Evolutionary conservation across 2,797 vertebrate genomes (phyloP), one percentile per base, ranked within the genome.

Genomic region (Anguilla anguilla): DNA sequence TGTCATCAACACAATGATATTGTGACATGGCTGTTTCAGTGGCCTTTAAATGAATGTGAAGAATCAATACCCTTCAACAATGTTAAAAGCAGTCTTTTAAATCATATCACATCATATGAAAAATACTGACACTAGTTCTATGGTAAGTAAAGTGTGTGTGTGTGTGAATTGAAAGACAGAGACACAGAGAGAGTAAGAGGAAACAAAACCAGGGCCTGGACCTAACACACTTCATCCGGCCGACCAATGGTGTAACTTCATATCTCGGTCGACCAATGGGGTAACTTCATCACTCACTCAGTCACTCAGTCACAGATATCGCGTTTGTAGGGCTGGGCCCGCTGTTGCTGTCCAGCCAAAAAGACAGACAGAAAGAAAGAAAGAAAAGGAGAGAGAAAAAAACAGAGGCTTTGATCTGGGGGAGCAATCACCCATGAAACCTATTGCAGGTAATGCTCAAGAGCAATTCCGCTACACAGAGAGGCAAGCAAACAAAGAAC

Each of bases 361-460:
- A 53, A 59, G 3, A 59, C 3, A 59, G 57, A 59, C 3, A 28
- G 25, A 67, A 11, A 67, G 61, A 67, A n/a, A 67, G 61, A 67
- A 9, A 67, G 22, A 67, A 5, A 67, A 7, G 9, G 25, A 67
- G 5, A 67, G n/a, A 28, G 25, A 86, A 79, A 88, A 43, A 87
- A 86, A 77, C 59, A 72, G 57, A 22, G 22, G 77, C 87, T 90
- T 88, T 89, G 85, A 86, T 88, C 74, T 25, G 11, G 85, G 85
- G 28, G 67, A n/a, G 85, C 69, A 85, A 17, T 87, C 69, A 87
- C 83, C 86, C 64, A 57, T 86, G 69, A 51, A 86, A 64, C 82
- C 55, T 43, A 13, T 49, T 13, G 43, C 84, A 86, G 88, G 85
- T 87, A 85, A 89, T 64, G 51, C 57, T 7, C 31, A 46, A 83